Evolutionary conservation across 2,888 invertebrate species (phyloP).

Genomic region (Tillus elongatus): DNA sequence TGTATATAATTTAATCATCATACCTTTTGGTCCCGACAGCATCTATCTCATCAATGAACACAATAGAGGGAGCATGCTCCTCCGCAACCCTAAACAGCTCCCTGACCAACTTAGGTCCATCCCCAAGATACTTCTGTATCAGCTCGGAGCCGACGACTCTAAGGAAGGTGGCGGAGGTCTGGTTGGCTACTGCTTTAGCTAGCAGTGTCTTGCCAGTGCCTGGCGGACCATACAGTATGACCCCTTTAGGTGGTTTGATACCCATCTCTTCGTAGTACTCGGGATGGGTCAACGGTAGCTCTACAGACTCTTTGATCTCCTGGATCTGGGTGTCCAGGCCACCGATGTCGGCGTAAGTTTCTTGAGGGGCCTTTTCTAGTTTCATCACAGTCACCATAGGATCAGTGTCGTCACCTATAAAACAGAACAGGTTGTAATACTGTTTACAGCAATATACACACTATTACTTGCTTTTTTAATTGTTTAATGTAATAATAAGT

Average conservation of each 20-base stretch:
- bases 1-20: too few species aligned
- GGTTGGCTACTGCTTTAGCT: constrained; percentile 99
- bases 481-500: too few species aligned
- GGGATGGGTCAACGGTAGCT: constrained; percentile 95
- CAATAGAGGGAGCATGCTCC: constrained; percentile 98
- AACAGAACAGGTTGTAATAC: too few species aligned
- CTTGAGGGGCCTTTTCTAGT: constrained; percentile 97
- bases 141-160: constrained; percentile 98
- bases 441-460: too few species aligned
- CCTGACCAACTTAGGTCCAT: constrained; percentile 96
- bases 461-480: too few species aligned
- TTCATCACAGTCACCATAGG: constrained; percentile 99
- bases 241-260: constrained; percentile 98
- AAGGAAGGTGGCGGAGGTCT: constrained; percentile 97
- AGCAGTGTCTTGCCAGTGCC: constrained; percentile 97
- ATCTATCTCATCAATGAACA: constrained; percentile 99
- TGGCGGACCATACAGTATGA: constrained; percentile 95
- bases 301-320: constrained; percentile 97
- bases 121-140: constrained; percentile 98
- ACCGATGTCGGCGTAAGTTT: constrained; percentile 98
- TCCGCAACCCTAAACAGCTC: constrained; percentile 99
- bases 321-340: constrained; percentile 96
- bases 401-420: constrained; percentile 94
- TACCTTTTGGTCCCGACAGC: constrained; percentile 96
- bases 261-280: constrained; percentile 99